These are phyloP conservation scores for Lagopus leucura DNA, from an alignment of 2,113 vertebrate genomes.

Conservation along the genomic window DNA sequence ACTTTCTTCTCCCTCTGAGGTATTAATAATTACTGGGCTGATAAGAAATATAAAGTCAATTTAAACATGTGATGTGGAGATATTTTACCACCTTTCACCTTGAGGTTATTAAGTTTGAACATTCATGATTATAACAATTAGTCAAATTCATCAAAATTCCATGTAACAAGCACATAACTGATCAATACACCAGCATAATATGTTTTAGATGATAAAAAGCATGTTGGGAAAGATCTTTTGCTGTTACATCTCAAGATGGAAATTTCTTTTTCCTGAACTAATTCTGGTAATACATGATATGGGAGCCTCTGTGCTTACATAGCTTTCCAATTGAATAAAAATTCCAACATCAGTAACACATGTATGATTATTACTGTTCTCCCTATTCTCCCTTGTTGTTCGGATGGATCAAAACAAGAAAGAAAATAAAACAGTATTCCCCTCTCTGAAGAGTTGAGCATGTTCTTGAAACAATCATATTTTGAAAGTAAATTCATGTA, in stretches of 20 bases:
- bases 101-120: slow-evolving; percentile 37
- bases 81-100: slow-evolving; percentile 49
- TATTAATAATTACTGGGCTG: slow-evolving; percentile 13
- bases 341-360: neutral
- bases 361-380: neutral
- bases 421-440: neutral
- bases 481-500: neutral
- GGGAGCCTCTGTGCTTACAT: neutral
- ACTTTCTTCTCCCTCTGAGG: slow-evolving; percentile 46
- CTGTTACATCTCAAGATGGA: slow-evolving; percentile 45
- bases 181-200: slow-evolving; percentile 35
- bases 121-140: slow-evolving; percentile 20
- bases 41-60: slow-evolving; percentile 18
- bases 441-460: neutral
- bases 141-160: slow-evolving; percentile 47
- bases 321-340: slow-evolving; percentile 10
- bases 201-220: neutral
- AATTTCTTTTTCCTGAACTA: slow-evolving; percentile 32
- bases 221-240: slow-evolving; percentile 47
- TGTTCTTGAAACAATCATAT: slow-evolving; percentile 4
- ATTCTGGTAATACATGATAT: slow-evolving; percentile 6
- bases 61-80: slow-evolving; percentile 34
- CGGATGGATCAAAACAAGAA: neutral
- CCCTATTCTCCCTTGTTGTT: neutral
- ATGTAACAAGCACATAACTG: slow-evolving; percentile 30